Base-by-base conservation (phyloP, 2,888 invertebrate genomes). In the Heterodera filipjevi region DNA sequence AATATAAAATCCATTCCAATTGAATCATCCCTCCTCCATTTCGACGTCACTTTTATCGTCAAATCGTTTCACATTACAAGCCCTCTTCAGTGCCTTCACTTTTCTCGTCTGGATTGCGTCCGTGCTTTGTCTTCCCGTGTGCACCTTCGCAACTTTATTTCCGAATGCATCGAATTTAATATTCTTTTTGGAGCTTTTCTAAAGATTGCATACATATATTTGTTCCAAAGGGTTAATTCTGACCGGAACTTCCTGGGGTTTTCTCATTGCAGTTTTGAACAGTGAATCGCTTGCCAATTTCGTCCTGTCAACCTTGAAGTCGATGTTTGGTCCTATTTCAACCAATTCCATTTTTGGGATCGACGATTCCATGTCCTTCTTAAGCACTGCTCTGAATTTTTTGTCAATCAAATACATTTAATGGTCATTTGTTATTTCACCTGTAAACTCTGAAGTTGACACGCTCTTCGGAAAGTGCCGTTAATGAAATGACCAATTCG, bases 311-410 rank as follows among this genome's bases (percentile, higher is more conserved):
- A 97, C 90, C 79, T 92, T 92, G 84, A 99, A 93, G 90, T 97
- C 95, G 83, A 95, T 92, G 33, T 94, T 93, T 32, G 99, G 99
- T 33, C 99, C 96, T 88, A 96, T 95, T 92, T 95, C 95, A 90
- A 93, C 93, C 74, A 99, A 91, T 91, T 98, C 97, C 83, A 96
- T 93, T 83, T 95, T 92, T 0, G 98, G 98, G 75, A 93, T 94
- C 86, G 93, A 92, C 82, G 93, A 92, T 0, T 95, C 96, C 19
- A 59, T 32, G 83, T 96, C 96, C 90, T 97, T 98, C 89, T 96
- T 96, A 73, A 97, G 90, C 74, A 92, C 87, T 82, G 95, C 93
- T 90, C 94, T 94, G 22, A 35, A 33, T 35, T 27, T 66, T 30
- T 32, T 35, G 0, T 10, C 35, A 16, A 49, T n/a, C 8, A 53